Base-by-base conservation (phyloP, 2,797 vertebrate species). In the Hybognathus amarus region DNA sequence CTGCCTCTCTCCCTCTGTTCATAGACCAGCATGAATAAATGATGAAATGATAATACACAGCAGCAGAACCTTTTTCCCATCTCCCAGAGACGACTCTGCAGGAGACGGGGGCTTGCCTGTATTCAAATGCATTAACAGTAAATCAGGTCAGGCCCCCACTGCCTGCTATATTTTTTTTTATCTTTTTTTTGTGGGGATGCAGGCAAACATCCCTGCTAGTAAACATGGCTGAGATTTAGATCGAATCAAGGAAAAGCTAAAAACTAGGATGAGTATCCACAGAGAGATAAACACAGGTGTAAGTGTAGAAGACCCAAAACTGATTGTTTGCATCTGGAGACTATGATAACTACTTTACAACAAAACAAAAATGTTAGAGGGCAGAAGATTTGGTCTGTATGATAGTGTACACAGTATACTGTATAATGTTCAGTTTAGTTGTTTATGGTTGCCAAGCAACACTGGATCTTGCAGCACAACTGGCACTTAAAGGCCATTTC, bases 1-100 rank as follows among this genome's bases (percentile, higher is more conserved):
- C 83, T 85, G 77, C 71, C 56, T 71, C 86, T 74, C 63, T 84
- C 22, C 7, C 71, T 86, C 86, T 89, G 88, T 90, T 88, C 87
- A 90, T 87, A 89, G 84, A 85, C 88, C 85, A 84, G 84, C 89
- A 93, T 93, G 90, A 94, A 94, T 94, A 93, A 94, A 88, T 92
- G 90, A 94, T 94, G 90, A 90, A 89, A 90, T 90, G 92, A 88
- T 91, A 92, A 91, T 90, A 90, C 73, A 79, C 80, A 87, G 88
- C 76, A 89, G 87, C 82, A 87, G 83, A 89, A 82, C 82, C 84
- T 36, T 86, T 89, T 80, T 85, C 66, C 71, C 27, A 63, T 38
- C 69, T 87, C 69, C 87, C 86, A 85, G 88, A 90, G 90, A 88
- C 80, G 75, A 83, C 87, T 89, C 88, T 80, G 88, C 89, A 89